These are phyloP conservation scores for Ceyx cyanopectus DNA, from an alignment of 2,113 vertebrate genomes.

Conservation along the genomic window DNA sequence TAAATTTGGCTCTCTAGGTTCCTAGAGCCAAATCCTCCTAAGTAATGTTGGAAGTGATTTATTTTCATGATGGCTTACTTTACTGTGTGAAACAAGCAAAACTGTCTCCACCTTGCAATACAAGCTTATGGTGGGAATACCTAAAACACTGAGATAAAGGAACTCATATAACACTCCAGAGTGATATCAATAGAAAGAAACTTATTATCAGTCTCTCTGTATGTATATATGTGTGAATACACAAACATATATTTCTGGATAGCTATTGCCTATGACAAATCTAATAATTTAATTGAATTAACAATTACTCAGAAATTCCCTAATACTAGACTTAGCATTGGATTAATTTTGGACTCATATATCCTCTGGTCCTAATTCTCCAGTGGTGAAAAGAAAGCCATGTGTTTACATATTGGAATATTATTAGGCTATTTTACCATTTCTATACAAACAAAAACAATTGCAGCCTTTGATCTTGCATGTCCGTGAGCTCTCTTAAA, in stretches of 20 bases:
- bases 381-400: not conserved
- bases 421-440: not conserved
- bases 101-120: not conserved
- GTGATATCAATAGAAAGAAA: not conserved
- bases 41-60: not conserved
- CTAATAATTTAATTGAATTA: not conserved
- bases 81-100: not conserved
- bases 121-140: not conserved
- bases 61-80: not conserved
- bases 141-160: not conserved
- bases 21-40: not conserved
- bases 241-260: not conserved
- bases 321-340: not conserved
- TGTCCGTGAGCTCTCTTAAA: not conserved
- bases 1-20: not conserved
- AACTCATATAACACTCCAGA: not conserved
- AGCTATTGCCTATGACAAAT: not conserved
- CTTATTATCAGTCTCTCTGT: not conserved
- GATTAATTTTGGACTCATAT: not conserved
- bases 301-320: not conserved
- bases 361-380: not conserved
- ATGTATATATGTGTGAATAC: not conserved
- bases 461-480: not conserved
- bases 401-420: not conserved
- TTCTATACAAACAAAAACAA: conserved; percentile 8